Evolutionary conservation across 2,113 vertebrate genomes (phyloP), one percentile per base, ranked within the genome.

Genomic region (Balaeniceps rex): DNA sequence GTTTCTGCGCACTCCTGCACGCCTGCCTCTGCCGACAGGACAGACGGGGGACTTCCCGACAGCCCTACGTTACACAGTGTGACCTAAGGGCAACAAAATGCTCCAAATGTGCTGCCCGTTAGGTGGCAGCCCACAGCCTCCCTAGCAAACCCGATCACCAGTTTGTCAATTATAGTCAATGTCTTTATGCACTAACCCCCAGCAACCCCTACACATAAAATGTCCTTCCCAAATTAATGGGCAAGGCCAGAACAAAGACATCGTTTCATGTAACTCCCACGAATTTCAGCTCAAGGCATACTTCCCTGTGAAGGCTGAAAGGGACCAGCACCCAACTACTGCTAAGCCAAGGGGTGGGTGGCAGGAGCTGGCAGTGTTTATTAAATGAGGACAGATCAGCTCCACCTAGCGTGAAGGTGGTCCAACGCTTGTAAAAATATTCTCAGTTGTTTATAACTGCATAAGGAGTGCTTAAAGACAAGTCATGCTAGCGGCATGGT

Each of bases 1-100:
- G 51, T 31, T 51, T 26, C 58, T 31, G 21, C 2, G 0, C 7
- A 13, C 14, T 47, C 66, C 70, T 72, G 25, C 29, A 12, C 1
- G 2, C 28, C 54, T 36, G 19, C 14, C 24, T 19, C 66, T 83
- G 71, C n/a, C 6, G 2, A 36, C 16, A 44, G 42, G 28, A 14
- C 24, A 33, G 46, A 34, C 2, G 0, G 54, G 21, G 17, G 29
- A 23, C 51, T 87, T 69, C 29, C 70, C 5, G 0, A 31, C 31
- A 60, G 51, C 38, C 44, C 38, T 4, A 1, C 1, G 0, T 42
- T 38, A 4, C 4, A 19, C 17, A 7, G 31, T 1, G 10, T 54
- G 54, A 63, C 49, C 51, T 28, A 12, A 49, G 40, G 81, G 46
- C 93, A 81, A 14, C 57, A 34, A 40, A 88, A 55, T 3, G 24